Percentiles rank a stretch among this genome's conserved stretches.
Evolutionary conservation across 1,140 invertebrate genomes (phyloP).

Genomic region (Lutraria rhynchaena): DNA sequence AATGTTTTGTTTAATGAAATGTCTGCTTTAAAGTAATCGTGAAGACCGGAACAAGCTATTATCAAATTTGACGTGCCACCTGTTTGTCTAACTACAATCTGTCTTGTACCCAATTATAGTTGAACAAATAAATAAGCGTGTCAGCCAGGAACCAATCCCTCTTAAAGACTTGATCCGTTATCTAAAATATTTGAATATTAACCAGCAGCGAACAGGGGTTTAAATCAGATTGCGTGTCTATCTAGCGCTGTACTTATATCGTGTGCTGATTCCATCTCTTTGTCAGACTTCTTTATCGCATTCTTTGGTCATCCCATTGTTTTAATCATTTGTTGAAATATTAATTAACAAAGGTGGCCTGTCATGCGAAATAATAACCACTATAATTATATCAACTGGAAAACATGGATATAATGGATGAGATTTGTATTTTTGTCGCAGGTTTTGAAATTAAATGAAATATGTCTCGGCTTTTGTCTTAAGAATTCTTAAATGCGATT

Average conservation of each 20-base stretch:
- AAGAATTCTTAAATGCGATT: too few species aligned
- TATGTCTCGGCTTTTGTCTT: too few species aligned
- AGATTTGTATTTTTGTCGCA: constrained; percentile 11
- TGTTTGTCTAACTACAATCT: not conserved
- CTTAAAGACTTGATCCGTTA: not conserved
- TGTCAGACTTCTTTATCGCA: constrained; percentile 12
- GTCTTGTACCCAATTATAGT: constrained; percentile 12
- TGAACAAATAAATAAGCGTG: constrained; percentile 38
- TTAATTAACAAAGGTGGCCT: constrained; percentile 40
- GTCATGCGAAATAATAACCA: constrained; percentile 37
- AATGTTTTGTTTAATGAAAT: not conserved
- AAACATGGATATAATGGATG: constrained; percentile 1
- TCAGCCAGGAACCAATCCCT: not conserved
- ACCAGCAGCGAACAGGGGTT: not conserved
- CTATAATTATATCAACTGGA: constrained; percentile 36
- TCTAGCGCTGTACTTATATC: not conserved
- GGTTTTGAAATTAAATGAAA: too few species aligned
- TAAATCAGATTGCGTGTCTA: constrained; percentile 11
- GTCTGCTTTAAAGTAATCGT: not conserved
- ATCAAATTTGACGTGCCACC: not conserved
- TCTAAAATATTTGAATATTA: not conserved
- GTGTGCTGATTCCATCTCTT: not conserved
- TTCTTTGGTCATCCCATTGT: constrained; percentile 50
- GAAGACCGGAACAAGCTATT: not conserved
- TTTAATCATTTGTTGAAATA: constrained; percentile 38